Base-by-base conservation (phyloP, 2,797 vertebrate genomes). In the Pelochelys cantorii region DNA sequence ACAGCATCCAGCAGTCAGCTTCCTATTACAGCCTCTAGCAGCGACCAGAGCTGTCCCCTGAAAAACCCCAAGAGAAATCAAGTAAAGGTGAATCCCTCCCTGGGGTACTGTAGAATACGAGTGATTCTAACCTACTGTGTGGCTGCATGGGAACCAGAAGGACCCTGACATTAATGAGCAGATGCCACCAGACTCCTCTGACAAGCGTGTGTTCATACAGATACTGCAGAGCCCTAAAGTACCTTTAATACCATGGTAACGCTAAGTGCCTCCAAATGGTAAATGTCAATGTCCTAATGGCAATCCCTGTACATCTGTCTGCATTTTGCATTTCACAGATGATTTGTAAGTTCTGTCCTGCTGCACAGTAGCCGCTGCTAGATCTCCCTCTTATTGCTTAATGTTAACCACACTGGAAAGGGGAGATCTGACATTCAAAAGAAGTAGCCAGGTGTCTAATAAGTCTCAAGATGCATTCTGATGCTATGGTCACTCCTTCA, bases 211-310 rank as follows among this genome's bases (percentile, higher is more conserved):
- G 55, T 23, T 53, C 48, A 31, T 56, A 5, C 11, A 68, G 83
- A n/a, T 84, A 34, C 83, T 81, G 87, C 79, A 52, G 60, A 84
- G 87, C 89, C 89, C 88, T 11, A 0, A 31, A 12, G 34, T 92
- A 85, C 93, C 86, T 87, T n/a, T 56, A 90, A 34, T 29, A 7
- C 87, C 86, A 93, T 23, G 1, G 92, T 59, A 84, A 88, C 53
- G 1, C 62, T 42, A n/a, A 93, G 80, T 79, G n/a, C 89, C 92
- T 95, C 83, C 92, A 90, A 74, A 48, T 87, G 86, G 62, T 12
- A 93, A 96, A 96, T 96, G 94, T 93, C 94, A 96, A 10, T 81
- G 29, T 79, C 91, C 84, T 87, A 23, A 1, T 53, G 93, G 92
- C 90, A 91, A 86, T 92, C 86, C 68, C 54, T 79, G 87, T 83